Evolutionary conservation across 2,113 vertebrate genomes (phyloP).

Genomic region (Rhodinocichla rosea): DNA sequence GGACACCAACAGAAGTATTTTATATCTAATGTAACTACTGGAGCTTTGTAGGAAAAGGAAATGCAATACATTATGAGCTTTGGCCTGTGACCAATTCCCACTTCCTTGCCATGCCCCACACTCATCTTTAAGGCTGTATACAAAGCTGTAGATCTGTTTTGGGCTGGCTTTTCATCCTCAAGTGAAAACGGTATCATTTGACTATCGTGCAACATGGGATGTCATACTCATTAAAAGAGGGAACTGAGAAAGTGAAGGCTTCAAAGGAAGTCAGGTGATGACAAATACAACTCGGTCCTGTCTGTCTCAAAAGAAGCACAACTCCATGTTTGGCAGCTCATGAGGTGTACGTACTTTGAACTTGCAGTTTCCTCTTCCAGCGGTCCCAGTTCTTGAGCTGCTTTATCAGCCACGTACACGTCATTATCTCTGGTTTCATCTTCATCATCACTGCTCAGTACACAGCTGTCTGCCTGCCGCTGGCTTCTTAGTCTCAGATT

Average conservation of each 20-base stretch:
- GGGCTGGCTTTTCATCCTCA: neutral
- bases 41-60: neutral
- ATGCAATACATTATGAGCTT: neutral
- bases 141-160: neutral
- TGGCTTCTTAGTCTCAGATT: slow-evolving; percentile 52
- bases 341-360: slow-evolving; percentile 58
- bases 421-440: slow-evolving; percentile 76
- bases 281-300: neutral
- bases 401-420: slow-evolving; percentile 56
- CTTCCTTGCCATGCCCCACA: neutral
- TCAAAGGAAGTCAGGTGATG: neutral
- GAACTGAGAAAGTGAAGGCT: neutral
- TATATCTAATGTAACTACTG: neutral
- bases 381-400: slow-evolving; percentile 26
- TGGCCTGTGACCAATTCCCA: neutral
- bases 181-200: neutral
- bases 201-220: neutral
- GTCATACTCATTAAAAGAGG: neutral
- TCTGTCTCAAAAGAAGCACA: neutral
- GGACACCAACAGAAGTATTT: neutral
- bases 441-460: slow-evolving; percentile 92
- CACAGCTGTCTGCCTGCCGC: slow-evolving; percentile 81
- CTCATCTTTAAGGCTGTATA: neutral
- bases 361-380: slow-evolving; percentile 59
- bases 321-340: neutral